Evolutionary conservation across 2,797 vertebrate genomes (phyloP).

Genomic region (Petrocephalus schoutedeni): DNA sequence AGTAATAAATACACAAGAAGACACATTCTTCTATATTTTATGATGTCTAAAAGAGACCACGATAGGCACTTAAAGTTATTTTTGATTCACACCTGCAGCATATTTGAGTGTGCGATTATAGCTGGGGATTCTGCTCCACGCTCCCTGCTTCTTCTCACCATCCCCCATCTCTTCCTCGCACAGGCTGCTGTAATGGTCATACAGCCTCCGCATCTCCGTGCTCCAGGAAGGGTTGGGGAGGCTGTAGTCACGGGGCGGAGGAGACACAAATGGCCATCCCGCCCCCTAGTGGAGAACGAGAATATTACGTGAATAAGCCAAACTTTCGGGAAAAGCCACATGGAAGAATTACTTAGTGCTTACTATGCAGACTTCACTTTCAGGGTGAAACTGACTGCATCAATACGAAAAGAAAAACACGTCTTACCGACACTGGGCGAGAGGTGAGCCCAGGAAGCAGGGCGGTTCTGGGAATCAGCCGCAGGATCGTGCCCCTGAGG

Average conservation of each 20-base stretch:
- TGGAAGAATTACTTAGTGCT: background rate
- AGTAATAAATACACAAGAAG: background rate
- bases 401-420: background rate
- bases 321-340: background rate
- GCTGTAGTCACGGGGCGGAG: conserved; percentile 60
- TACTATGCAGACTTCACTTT: background rate
- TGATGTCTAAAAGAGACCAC: background rate
- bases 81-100: conserved; percentile 46
- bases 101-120: conserved; percentile 64
- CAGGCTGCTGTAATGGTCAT: conserved; percentile 58
- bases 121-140: conserved; percentile 72
- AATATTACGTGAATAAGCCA: background rate
- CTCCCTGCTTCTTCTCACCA: conserved; percentile 36
- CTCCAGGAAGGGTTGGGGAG: conserved; percentile 74
- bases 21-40: background rate
- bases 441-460: background rate
- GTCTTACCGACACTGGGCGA: conserved; percentile 51
- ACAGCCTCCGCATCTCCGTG: conserved; percentile 62
- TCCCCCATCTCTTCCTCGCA: conserved; percentile 49
- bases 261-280: conserved; percentile 38
- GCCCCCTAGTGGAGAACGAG: conserved; percentile 36
- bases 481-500: conserved; percentile 18
- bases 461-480: background rate
- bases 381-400: background rate
- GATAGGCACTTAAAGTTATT: background rate